Conservation (phyloP, 2,888 invertebrate species). For the Drosophila paramelanica region DNA sequence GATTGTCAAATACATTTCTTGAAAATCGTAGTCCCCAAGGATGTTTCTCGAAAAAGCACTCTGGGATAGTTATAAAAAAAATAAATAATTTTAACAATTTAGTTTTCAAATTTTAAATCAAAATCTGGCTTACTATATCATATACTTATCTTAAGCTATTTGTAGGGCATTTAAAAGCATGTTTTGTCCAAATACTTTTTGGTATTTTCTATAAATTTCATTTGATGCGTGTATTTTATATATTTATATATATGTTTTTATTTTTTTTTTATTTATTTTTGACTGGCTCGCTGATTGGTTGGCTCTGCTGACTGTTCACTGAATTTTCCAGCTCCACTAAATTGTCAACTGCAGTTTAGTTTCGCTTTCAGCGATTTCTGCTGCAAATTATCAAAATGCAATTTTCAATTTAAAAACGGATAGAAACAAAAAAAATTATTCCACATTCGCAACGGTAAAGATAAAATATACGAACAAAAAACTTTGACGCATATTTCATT, state of each 20-base stretch:
- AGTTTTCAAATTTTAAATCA: too few species aligned
- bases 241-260: conserved; percentile 13
- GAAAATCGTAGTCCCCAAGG: too few species aligned
- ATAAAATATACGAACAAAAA: too few species aligned
- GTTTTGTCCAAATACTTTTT: neutral
- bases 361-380: conserved; percentile 54
- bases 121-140: too few species aligned
- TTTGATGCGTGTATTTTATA: conserved; percentile 48
- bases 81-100: too few species aligned
- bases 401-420: conserved; percentile 30
- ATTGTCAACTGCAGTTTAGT: conserved; percentile 66
- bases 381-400: conserved; percentile 66
- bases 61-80: too few species aligned
- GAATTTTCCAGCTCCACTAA: conserved; percentile 47
- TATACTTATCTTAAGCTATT: too few species aligned
- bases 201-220: conserved; percentile 33
- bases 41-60: too few species aligned
- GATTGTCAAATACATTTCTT: too few species aligned
- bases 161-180: neutral
- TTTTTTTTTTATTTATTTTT: conserved; percentile 49
- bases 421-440: too few species aligned
- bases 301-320: conserved; percentile 3
- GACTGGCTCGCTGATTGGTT: conserved; percentile 28
- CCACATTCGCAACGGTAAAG: too few species aligned
- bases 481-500: too few species aligned